Conservation (phyloP, 2,888 invertebrate species). For the Stenodema calcarata region DNA sequence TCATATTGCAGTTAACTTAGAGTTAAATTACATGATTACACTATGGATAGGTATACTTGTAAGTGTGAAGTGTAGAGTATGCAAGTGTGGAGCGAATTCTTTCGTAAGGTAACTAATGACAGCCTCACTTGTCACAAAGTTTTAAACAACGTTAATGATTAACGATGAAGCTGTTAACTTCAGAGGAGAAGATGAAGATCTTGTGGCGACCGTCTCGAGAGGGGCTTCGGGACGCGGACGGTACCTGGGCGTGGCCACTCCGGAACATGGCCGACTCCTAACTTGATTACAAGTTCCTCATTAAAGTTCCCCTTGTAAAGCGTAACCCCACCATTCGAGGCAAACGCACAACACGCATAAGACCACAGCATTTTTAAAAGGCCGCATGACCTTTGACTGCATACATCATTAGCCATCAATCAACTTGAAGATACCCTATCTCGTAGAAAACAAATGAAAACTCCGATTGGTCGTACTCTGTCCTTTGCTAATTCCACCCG, state of each 20-base stretch:
- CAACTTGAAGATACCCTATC: not conserved
- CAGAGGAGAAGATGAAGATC: constrained; percentile 27
- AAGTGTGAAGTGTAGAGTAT: too few species aligned
- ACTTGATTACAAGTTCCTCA: constrained; percentile 45
- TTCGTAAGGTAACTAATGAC: not conserved
- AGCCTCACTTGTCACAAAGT: not conserved
- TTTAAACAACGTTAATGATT: constrained; percentile 35
- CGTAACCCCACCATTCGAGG: not conserved
- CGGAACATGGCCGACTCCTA: constrained; percentile 46
- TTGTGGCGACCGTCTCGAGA: not conserved
- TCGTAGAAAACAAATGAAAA: not conserved
- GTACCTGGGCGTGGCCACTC: constrained; percentile 12
- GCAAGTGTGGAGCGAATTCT: not conserved
- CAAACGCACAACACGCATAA: not conserved
- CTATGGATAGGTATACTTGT: not conserved
- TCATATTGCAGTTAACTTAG: too few species aligned
- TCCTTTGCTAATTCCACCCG: not conserved
- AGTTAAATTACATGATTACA: too few species aligned
- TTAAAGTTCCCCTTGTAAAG: constrained; percentile 10
- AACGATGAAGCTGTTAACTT: constrained; percentile 14
- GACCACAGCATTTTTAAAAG: not conserved
- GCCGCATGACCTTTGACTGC: not conserved
- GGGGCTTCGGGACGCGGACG: not conserved
- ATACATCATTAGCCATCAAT: not conserved
- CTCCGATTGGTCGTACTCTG: too few species aligned